A percentile compares a stretch with the other conserved stretches of the same genome.
These are phyloP conservation scores for Phyto melanocephala DNA, from an alignment of 2,888 invertebrate species.

Conservation along the genomic window DNA sequence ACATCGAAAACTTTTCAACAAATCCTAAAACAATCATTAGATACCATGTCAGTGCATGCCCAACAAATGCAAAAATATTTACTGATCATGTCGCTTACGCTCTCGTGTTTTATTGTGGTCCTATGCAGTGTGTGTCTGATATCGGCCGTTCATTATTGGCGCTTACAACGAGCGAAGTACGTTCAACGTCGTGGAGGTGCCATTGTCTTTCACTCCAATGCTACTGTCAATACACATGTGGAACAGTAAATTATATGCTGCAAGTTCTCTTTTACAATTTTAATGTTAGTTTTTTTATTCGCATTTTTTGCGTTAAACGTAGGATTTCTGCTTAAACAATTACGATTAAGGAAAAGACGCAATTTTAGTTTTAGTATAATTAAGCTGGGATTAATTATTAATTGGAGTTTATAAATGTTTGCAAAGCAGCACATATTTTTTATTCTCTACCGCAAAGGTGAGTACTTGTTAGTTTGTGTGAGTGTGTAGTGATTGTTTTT, in stretches of 20 bases:
- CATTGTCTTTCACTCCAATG: constrained; percentile 76
- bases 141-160: constrained; percentile 66
- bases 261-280: background rate
- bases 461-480: background rate
- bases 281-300: background rate
- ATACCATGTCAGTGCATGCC: constrained; percentile 70
- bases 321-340: constrained; percentile 12
- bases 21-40: constrained; percentile 69
- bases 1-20: constrained; percentile 60
- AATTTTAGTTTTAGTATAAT: constrained; percentile 33
- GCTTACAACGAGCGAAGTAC: constrained; percentile 68
- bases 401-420: constrained; percentile 17
- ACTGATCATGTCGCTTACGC: constrained; percentile 70
- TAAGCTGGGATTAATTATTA: constrained; percentile 45
- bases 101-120: constrained; percentile 67
- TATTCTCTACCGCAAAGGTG: background rate
- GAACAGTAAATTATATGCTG: constrained; percentile 51
- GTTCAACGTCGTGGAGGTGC: constrained; percentile 71
- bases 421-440: background rate
- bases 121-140: constrained; percentile 65
- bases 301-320: background rate
- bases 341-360: background rate
- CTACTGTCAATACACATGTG: constrained; percentile 73
- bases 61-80: constrained; percentile 72
- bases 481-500: background rate